Evolutionary conservation across 1,140 invertebrate genomes (phyloP), one percentile per base, ranked within the genome.

Genomic region (Hyles vespertilio): DNA sequence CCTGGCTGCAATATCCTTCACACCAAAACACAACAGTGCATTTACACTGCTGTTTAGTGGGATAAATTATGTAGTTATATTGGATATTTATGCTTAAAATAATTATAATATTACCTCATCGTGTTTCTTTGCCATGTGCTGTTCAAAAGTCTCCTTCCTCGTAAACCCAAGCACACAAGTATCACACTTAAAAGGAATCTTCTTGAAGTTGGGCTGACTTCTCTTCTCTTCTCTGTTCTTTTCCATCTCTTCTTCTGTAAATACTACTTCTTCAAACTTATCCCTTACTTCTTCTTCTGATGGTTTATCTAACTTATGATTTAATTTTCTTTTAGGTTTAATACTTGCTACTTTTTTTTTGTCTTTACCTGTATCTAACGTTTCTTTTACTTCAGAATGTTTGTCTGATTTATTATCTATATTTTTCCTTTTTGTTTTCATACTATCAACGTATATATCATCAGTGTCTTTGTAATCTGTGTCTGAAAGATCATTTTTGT

Each of bases 151-250:
- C 0, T 77, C 67, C 7, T 73, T 58, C n/a, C 40, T 70, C 0
- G 53, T 70, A 49, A 82, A 82, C 0, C 79, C 77, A 0, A 78
- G 56, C 0, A 82, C 77, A 67, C 79, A 82, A 3, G 47, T 56
- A 5, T 77, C 75, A 64, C 79, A 82, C 52, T 82, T 80, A 33
- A 53, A 80, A 0, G 72, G 70, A 32, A 75, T 59, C 54, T 76
- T 82, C 53, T 77, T 82, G 46, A 64, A 82, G 58, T 82, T 82
- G 0, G 72, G 67, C 1, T 74, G 72, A 43, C 58, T 73, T 48
- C 70, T 66, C 51, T 80, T 82, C 10, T 69, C 56, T 56, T 80
- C 73, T 67, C 77, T 77, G 47, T 56, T 65, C 12, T 44, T 67
- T 3, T 66, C 3, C 69, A 82, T 69, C 33, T 82, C 73, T 50